Conservation (phyloP, 2,888 invertebrate species). For the Nomada lathburiana region DNA sequence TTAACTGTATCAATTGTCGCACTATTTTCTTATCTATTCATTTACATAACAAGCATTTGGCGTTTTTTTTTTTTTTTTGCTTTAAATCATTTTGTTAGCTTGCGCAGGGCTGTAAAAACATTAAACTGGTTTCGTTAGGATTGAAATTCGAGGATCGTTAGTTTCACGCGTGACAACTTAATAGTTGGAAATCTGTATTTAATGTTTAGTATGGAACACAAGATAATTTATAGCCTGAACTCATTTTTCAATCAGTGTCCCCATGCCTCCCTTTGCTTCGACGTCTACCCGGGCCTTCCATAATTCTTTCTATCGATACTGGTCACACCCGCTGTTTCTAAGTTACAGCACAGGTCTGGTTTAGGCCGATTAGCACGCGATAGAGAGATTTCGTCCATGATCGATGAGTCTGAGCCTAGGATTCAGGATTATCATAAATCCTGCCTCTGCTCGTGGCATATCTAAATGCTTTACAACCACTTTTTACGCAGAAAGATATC, state of each 20-base stretch:
- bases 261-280: slow-evolving; percentile 8
- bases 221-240: background rate
- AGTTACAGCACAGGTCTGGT: slow-evolving; percentile 38
- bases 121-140: too few relatives aligned
- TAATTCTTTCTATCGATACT: slow-evolving; percentile 46
- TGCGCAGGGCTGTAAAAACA: too few relatives aligned
- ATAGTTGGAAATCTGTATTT: background rate
- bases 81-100: too few relatives aligned
- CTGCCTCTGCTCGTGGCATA: background rate
- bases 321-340: slow-evolving; percentile 52
- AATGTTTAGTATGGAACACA: too few relatives aligned
- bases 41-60: too few relatives aligned
- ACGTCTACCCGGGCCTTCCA: slow-evolving; percentile 18
- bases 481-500: background rate
- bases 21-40: too few relatives aligned
- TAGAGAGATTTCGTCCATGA: slow-evolving; percentile 43
- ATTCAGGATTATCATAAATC: slow-evolving; percentile 46
- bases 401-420: slow-evolving; percentile 31
- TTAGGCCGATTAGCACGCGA: slow-evolving; percentile 53
- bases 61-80: too few relatives aligned
- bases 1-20: too few relatives aligned
- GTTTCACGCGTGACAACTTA: background rate
- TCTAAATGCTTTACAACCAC: background rate
- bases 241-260: background rate
- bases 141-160: too few relatives aligned